Percentiles rank a stretch among this genome's conserved stretches.
Conservation (phyloP, 2,888 invertebrate species). For the Scelioninae gen. 1 region DNA sequence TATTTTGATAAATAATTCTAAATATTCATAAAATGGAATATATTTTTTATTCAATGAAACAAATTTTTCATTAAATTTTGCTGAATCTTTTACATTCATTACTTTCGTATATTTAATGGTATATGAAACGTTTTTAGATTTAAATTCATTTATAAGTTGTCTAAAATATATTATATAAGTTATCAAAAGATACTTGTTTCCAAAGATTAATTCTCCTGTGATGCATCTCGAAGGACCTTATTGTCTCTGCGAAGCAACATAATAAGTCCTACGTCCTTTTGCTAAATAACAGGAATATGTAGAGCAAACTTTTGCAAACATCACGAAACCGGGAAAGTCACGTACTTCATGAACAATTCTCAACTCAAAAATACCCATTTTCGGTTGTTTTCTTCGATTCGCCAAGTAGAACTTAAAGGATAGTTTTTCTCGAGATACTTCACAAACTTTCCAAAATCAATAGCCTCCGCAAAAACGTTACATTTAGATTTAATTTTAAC, state of each 20-base stretch:
- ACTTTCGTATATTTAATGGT: too few species aligned
- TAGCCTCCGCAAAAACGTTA: too few species aligned
- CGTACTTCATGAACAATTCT: slow-evolving; percentile 34
- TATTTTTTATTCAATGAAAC: too few species aligned
- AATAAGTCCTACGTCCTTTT: slow-evolving; percentile 21
- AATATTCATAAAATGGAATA: too few species aligned
- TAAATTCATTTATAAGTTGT: too few species aligned
- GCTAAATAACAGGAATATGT: slow-evolving; percentile 34
- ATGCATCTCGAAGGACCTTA: not conserved
- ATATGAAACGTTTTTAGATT: too few species aligned
- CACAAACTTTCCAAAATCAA: not conserved
- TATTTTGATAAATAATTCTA: too few species aligned
- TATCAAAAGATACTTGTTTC: too few species aligned
- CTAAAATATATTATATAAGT: too few species aligned
- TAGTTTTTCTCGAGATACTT: not conserved
- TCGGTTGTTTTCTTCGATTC: slow-evolving; percentile 20
- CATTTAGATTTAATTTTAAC: too few species aligned
- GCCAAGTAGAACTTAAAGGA: slow-evolving; percentile 3
- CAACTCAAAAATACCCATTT: slow-evolving; percentile 44
- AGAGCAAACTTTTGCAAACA: slow-evolving; percentile 36
- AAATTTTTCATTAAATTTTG: too few species aligned
- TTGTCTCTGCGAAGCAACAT: not conserved
- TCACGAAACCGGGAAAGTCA: slow-evolving; percentile 36
- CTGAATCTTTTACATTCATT: too few species aligned
- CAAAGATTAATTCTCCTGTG: slow-evolving; percentile 2